Base-by-base conservation (phyloP, 2,797 vertebrate genomes). In the Enteromius thamalakanensis region DNA sequence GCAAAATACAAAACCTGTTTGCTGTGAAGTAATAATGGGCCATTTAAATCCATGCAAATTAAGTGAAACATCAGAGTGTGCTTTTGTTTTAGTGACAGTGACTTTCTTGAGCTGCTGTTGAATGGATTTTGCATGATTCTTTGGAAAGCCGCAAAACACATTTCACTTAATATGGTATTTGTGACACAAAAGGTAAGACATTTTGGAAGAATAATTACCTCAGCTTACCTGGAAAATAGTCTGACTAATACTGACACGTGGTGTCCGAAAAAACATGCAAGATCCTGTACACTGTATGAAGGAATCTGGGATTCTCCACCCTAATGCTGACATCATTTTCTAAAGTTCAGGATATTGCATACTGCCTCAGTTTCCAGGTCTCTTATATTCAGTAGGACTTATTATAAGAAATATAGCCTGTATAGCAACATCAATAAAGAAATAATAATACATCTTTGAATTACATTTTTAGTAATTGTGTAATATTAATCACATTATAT, bases 181-280 rank as follows among this genome's bases (percentile, higher is more conserved):
- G 34, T 79, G 47, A 60, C 23, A 65, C 19, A 29, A 23, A 72
- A 17, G 62, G n/a, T 58, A 23, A 58, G 55, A 23, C n/a, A 12
- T 53, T 49, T n/a, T 58, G 51, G 65, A 29, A 2, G 42, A 17
- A 47, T n/a, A 17, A 47, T 71, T 37, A 87, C 17, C 32, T 49
- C 45, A 68, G 45, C 21, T 10, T 45, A 58, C 34, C 60, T 79
- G 32, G 34, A 4, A 69, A 71, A 42, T n/a, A 84, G 81, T 80
- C 23, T 87, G 84, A 89, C 65, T 87, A 78, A 87, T 40, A 55
- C 65, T 55, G 55, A 23, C 78, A 72, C 21, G 64, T 26, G 68
- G 29, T 68, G 75, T 49, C 60, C 19, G 23, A 23, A 76, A 77
- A 58, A 65, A 72, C 74, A 45, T 29, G 71, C 26, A 47, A 34